Evolutionary conservation across 2,888 invertebrate species (phyloP), one percentile per base, ranked within the genome.

Genomic region (Thalpophila matura): DNA sequence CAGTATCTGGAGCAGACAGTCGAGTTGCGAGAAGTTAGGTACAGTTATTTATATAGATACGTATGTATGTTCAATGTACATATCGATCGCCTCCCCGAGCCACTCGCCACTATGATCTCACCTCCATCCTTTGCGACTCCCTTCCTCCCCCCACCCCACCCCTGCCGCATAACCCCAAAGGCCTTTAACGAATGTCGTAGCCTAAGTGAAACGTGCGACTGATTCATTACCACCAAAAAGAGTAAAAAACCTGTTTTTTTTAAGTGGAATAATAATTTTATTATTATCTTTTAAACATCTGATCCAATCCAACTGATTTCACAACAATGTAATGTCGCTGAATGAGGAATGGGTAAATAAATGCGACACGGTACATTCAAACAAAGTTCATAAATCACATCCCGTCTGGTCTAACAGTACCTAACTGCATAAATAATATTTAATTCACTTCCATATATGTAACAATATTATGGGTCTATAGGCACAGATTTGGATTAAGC

Each of bases 61-160:
- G 90, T 94, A 94, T 92, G 90, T 94, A 93, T 91, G 93, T 91
- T 94, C 93, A 94, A 94, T 94, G 94, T 94, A 94, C 94, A 94
- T 94, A 95, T 95, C 93, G 94, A 95, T 95, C 94, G 94, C 90
- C 92, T 92, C 92, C 92, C 94, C 93, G 87, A 90, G 93, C 92
- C 92, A 93, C 94, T 94, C 94, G 93, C 94, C 94, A 94, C 94
- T 95, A 94, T 94, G 94, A 94, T 93, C 93, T 94, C 94, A 95
- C 94, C 94, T 94, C 94, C 93, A 93, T 93, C 93, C 92, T 90
- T 91, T 90, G 91, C 91, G 89, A 87, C 89, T 87, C 87, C 86
- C 86, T 79, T 70, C 74, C 86, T 74, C 82, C 86, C 87, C 81
- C 49, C 82, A 78, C 86, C 85, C 83, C 79, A 72, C 81, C 80